Evolutionary conservation across 1,140 invertebrate genomes (phyloP), one percentile per base, ranked within the genome.

Genomic region (Drosophila willistoni): DNA sequence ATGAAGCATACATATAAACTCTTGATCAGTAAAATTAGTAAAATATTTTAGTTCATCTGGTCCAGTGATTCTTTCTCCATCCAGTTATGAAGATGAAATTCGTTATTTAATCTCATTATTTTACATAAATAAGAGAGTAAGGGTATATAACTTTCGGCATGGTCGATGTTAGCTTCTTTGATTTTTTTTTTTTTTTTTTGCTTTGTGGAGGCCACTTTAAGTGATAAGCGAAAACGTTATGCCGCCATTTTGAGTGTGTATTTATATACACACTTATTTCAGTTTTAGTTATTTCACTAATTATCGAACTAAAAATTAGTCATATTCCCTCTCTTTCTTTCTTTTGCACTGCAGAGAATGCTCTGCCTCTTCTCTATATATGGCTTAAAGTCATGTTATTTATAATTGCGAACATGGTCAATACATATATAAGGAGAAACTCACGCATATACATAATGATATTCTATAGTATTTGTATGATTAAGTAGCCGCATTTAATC

Each of bases 311-410:
- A 29, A 73, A 68, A 67, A 73, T 17, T 73, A 36, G 79, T 69
- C 72, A 68, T 66, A 78, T 56, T 19, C 33, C 12, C 13, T 39
- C 29, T 19, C 0, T 33, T 7, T 1, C 13, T 33, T 14, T 42
- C 22, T 17, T 41, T 29, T 22, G 5, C 63, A 33, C 29, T 65
- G 33, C n/a, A n/a, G n/a, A n/a, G n/a, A n/a, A 7, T 14, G 22
- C 12, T 55, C 12, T 19, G 14, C 36, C 51, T 36, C 9, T 56
- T 12, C 55, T 79, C 56, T 73, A 69, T 73, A 51, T 73, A 56
- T 67, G 74, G 74, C 74, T 81, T 67, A 81, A 78, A 81, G 68
- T 60, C 73, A 74, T 85, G 71, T 84, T 86, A 81, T 86, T 84
- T 79, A 79, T 71, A 74, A 67, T 81, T 69, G 62, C 71, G 56